Base-by-base conservation (phyloP, 2,797 vertebrate genomes). In the Heliangelus exortis region DNA sequence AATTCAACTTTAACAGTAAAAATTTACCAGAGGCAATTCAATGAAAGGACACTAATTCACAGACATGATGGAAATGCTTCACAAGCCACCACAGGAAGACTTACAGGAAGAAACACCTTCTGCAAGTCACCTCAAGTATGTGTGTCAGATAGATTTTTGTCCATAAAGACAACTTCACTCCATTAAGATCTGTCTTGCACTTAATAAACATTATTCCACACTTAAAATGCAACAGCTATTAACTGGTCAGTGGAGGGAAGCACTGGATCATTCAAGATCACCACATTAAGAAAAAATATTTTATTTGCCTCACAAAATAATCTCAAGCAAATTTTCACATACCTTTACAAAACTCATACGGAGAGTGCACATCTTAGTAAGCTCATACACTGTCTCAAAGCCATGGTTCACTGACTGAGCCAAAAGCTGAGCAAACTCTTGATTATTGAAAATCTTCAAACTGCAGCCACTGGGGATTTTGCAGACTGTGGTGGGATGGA, bases 291-390 rank as follows among this genome's bases (percentile, higher is more conserved):
- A 43, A 81, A 84, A 81, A 85, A 18, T 3, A 23, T 45, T 16
- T 65, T 31, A 26, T 54, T 87, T 74, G 57, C 20, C 45, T 90
- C 55, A 82, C 20, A 48, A 84, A 89, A 63, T 13, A n/a, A 61
- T 17, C 33, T 67, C 69, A n/a, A 45, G 16, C 16, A 41, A 34
- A 28, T 45, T 47, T 75, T n/a, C 43, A 36, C 93, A 31, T 89
- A 98, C 99, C 98, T 99, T 99, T 53, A 99, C 99, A 31, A 99
- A 99, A 97, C 99, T 99, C 99, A 99, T 99, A 81, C 99, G 99
- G 45, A 99, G 99, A 84, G 99, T 99, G 69, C 99, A 99, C 99
- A 99, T 99, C 97, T 99, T 99, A 15, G 99, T 99, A 93, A 99
- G 99, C 98, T 99, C 99, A 17, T 99, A 99, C 62, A 99, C 99